These are phyloP conservation scores for Euura lappo DNA, from an alignment of 1,140 invertebrate species.

Conservation along the genomic window DNA sequence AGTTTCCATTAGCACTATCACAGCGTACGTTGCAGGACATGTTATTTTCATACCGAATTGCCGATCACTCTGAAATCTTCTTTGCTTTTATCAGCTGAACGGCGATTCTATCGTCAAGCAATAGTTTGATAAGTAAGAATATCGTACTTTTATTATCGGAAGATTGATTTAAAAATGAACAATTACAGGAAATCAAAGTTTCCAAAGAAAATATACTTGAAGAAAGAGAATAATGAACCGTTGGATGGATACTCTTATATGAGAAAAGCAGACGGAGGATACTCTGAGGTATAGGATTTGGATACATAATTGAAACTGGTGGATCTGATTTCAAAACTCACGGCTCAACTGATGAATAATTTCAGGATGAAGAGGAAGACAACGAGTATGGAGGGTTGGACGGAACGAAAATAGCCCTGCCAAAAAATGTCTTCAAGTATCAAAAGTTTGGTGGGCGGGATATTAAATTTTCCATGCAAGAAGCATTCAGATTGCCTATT, in stretches of 20 bases:
- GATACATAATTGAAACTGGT: no score
- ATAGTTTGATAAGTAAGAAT: background rate
- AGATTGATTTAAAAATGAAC: background rate
- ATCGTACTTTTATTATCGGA: no score
- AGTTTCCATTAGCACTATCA: slow-evolving; percentile 28
- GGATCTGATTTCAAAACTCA: background rate
- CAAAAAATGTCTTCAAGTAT: background rate
- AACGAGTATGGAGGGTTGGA: slow-evolving; percentile 13
- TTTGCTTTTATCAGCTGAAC: background rate
- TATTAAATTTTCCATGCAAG: slow-evolving; percentile 28
- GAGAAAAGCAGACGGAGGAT: background rate
- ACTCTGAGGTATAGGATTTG: background rate
- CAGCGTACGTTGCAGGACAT: slow-evolving; percentile 21
- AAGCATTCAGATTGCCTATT: slow-evolving; percentile 18
- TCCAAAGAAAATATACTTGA: slow-evolving; percentile 21
- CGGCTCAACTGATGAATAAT: background rate
- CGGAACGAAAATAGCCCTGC: background rate
- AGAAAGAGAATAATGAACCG: slow-evolving; percentile 32
- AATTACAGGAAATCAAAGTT: slow-evolving; percentile 29
- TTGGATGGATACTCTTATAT: slow-evolving; percentile 23
- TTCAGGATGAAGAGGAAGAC: slow-evolving; percentile 10
- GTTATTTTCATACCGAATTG: background rate
- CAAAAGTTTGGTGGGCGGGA: slow-evolving; percentile 22
- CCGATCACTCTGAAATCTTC: no score
- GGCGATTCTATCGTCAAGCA: background rate